Conservation (phyloP, 2,113 vertebrate genomes). For the Heteronetta atricapilla region DNA sequence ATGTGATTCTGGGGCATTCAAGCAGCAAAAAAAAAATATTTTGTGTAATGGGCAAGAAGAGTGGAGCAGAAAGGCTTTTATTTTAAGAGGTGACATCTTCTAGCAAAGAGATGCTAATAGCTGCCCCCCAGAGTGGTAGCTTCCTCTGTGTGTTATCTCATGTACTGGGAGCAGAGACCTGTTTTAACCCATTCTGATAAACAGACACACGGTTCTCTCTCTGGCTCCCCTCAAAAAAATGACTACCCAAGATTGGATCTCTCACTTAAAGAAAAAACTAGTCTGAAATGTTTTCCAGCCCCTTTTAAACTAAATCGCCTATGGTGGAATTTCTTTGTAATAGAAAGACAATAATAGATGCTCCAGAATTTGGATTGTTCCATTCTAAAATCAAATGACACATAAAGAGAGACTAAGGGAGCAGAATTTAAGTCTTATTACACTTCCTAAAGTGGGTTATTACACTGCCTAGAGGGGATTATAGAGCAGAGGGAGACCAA, state of each 20-base stretch:
- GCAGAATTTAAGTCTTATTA: background rate
- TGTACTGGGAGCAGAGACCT: background rate
- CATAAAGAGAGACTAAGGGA: background rate
- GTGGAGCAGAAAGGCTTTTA: background rate
- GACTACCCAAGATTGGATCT: background rate
- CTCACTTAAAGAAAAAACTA: background rate
- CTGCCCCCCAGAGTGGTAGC: background rate
- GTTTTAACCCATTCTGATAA: background rate
- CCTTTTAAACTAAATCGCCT: background rate
- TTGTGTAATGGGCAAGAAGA: background rate
- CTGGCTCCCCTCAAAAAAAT: background rate
- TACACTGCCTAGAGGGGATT: no score
- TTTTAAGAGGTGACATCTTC: background rate
- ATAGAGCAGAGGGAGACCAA: no score
- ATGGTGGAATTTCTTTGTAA: background rate
- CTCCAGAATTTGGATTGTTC: background rate
- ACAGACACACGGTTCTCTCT: background rate
- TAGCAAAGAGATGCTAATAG: background rate
- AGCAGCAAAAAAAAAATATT: background rate
- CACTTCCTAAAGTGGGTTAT: no score
- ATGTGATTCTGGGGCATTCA: background rate
- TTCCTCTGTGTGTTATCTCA: background rate
- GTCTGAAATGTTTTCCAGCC: background rate
- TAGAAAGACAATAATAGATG: background rate
- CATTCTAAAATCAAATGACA: background rate